Evolutionary conservation across 2,113 vertebrate species (phyloP).

Genomic region (Condylura cristata): DNA sequence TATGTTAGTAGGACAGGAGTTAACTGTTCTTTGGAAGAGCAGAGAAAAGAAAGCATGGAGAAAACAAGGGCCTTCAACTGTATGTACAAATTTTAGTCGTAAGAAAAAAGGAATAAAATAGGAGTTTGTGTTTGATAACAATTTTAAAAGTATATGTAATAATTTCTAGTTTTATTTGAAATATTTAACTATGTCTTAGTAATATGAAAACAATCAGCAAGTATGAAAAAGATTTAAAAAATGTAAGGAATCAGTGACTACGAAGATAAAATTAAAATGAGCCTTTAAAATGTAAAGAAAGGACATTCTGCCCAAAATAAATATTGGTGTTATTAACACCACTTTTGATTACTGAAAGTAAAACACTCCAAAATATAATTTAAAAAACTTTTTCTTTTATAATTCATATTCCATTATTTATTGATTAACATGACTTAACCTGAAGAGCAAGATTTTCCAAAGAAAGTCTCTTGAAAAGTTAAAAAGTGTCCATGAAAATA

Average conservation of each 20-base stretch:
- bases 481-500: neutral
- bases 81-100: neutral
- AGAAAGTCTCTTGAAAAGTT: neutral
- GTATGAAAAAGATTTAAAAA: constrained; percentile 22
- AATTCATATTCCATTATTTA: neutral
- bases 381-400: neutral
- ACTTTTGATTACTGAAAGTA: neutral
- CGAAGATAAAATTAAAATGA: neutral
- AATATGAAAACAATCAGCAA: neutral
- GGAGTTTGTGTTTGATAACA: neutral
- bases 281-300: constrained; percentile 5
- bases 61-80: neutral
- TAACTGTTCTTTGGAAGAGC: neutral
- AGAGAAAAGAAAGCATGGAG: neutral
- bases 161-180: constrained; percentile 11
- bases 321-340: neutral
- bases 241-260: neutral
- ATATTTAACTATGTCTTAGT: constrained; percentile 20
- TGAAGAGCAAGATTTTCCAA: constrained; percentile 21
- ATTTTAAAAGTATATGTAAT: neutral
- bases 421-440: neutral
- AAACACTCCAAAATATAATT: constrained; percentile 7
- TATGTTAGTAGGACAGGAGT: neutral
- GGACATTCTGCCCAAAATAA: neutral
- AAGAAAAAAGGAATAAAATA: constrained; percentile 38